phyloP scores from a whole-genome alignment of 1,140 invertebrate species.

The Eupeodes corollae region DNA sequence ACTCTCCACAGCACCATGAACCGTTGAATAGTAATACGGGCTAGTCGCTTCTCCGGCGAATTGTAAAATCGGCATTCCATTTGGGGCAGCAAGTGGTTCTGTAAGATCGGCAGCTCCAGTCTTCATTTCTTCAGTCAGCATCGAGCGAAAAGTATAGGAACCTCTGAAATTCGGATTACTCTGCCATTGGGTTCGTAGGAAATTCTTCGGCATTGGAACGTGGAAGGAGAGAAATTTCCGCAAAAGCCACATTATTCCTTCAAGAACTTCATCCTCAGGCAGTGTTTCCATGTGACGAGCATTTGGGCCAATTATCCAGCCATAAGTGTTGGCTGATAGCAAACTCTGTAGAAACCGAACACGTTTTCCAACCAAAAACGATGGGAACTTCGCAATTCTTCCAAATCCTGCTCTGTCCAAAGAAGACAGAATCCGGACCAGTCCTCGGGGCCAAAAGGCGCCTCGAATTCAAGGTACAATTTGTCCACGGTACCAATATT shows the following conservation, averaged over 20 bases:
- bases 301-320: constrained; percentile 49
- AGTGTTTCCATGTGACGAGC: constrained; percentile 46
- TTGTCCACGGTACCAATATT: constrained; percentile 63
- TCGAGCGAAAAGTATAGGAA: constrained; percentile 55
- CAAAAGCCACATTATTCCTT: constrained; percentile 39
- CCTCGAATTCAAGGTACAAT: constrained; percentile 57
- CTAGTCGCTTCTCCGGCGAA: constrained; percentile 66
- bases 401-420: constrained; percentile 41
- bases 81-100: constrained; percentile 40
- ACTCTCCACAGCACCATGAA: constrained; percentile 68
- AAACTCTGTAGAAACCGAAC: constrained; percentile 52
- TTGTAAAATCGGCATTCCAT: constrained; percentile 44
- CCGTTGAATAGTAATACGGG: constrained; percentile 56
- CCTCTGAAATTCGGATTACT: constrained; percentile 54
- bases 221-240: constrained; percentile 32
- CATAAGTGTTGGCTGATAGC: constrained; percentile 53
- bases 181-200: constrained; percentile 46
- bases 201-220: constrained; percentile 12
- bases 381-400: constrained; percentile 18
- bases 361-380: constrained; percentile 49
- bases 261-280: constrained; percentile 38
- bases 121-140: constrained; percentile 43
- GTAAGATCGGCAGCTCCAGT: constrained; percentile 42
- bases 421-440: constrained; percentile 39
- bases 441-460: constrained; percentile 49